A percentile compares a stretch with the other conserved stretches of the same genome.
phyloP scores from a whole-genome alignment of 1,140 invertebrate species.

The Trissolcus basalis region DNA sequence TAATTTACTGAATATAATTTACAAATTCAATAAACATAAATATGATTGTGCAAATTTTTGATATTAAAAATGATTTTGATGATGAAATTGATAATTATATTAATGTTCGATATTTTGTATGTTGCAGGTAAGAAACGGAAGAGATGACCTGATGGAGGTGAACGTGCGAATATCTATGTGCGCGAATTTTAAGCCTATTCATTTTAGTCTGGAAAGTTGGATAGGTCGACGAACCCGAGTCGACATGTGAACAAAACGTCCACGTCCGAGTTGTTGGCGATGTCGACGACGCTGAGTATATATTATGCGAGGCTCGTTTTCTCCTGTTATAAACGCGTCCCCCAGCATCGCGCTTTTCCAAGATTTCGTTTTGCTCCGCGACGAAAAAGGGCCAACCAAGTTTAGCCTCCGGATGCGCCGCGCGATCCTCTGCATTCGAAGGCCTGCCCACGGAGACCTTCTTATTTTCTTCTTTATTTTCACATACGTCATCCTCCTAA shows the following conservation, averaged over 20 bases:
- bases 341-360: slow-evolving; percentile 56
- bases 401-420: slow-evolving; percentile 46
- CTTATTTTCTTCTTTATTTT: slow-evolving; percentile 21
- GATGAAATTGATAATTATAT: not conserved
- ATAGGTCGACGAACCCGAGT: slow-evolving; percentile 53
- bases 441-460: slow-evolving; percentile 3
- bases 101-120: slow-evolving; percentile 2
- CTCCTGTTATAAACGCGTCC: slow-evolving; percentile 55
- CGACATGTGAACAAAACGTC: slow-evolving; percentile 58
- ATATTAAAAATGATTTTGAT: too few species aligned
- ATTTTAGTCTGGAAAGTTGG: slow-evolving; percentile 56
- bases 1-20: too few species aligned
- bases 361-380: slow-evolving; percentile 49
- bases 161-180: slow-evolving; percentile 18
- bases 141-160: not conserved
- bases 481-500: not conserved
- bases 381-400: slow-evolving; percentile 56
- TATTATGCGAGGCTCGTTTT: slow-evolving; percentile 58
- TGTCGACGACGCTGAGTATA: slow-evolving; percentile 51
- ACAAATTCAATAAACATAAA: too few species aligned
- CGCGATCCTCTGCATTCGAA: slow-evolving; percentile 20
- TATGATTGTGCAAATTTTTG: too few species aligned
- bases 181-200: slow-evolving; percentile 53
- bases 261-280: slow-evolving; percentile 55
- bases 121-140: slow-evolving; percentile 32